Conservation (phyloP, 2,888 invertebrate species). For the Andrena chrysosceles region DNA sequence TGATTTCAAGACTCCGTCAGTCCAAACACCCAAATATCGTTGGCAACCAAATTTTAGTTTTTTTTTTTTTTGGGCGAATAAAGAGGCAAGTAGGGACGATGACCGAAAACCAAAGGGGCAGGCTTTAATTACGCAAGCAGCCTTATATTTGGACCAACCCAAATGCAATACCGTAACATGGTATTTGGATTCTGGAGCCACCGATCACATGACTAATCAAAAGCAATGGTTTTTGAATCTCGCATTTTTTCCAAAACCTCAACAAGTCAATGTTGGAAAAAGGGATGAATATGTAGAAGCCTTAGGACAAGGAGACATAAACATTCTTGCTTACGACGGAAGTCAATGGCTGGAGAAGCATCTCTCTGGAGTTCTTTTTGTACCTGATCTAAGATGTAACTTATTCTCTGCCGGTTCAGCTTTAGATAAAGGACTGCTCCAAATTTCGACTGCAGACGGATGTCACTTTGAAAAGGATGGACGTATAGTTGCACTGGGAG, state of each 20-base stretch:
- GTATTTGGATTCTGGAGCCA: constrained; percentile 57
- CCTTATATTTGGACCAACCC: constrained; percentile 37
- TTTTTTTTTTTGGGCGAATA: constrained; percentile 35
- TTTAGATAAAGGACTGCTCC: constrained; percentile 53
- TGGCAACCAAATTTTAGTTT: no score
- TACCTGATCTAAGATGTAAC: constrained; percentile 55
- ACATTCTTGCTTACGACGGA: constrained; percentile 59
- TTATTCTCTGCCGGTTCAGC: constrained; percentile 15
- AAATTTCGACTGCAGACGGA: constrained; percentile 42
- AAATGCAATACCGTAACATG: not conserved
- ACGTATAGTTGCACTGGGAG: constrained; percentile 37
- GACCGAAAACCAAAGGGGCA: constrained; percentile 37
- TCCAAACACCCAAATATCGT: no score
- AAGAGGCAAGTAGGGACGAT: not conserved
- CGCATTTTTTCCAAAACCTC: not conserved
- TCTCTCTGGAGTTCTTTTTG: constrained; percentile 40
- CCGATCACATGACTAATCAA: constrained; percentile 58
- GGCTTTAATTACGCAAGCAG: constrained; percentile 47
- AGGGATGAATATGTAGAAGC: constrained; percentile 43
- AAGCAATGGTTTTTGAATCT: constrained; percentile 53
- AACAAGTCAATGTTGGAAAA: constrained; percentile 50
- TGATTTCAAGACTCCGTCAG: no score
- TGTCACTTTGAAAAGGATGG: constrained; percentile 41
- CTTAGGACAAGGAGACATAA: constrained; percentile 53
- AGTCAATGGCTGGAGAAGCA: constrained; percentile 45